phyloP scores from a whole-genome alignment of 2,113 vertebrate species.

The Progne subis region DNA sequence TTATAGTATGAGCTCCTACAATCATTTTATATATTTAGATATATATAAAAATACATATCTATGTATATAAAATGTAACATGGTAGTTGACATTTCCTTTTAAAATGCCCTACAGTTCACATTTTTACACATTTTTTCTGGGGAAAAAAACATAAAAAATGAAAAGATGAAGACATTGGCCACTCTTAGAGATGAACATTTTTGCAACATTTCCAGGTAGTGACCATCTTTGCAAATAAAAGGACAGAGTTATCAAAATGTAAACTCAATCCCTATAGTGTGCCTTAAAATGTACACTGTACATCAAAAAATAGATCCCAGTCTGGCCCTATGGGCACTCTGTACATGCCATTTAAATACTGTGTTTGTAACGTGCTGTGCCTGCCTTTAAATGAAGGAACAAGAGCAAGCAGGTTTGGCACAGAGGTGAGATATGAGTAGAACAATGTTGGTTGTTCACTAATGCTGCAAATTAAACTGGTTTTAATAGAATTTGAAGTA shows the following conservation, averaged over 20 bases:
- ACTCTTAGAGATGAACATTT: conserved; percentile 45
- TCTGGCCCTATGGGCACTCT: conserved; percentile 60
- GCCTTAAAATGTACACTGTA: conserved; percentile 76
- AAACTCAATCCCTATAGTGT: conserved; percentile 73
- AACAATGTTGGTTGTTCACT: conserved; percentile 47
- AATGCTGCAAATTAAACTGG: conserved; percentile 46
- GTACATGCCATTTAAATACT: conserved; percentile 64
- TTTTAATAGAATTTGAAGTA: conserved; percentile 33
- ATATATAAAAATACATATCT: conserved; percentile 29
- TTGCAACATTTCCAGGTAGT: conserved; percentile 66
- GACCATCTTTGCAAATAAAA: conserved; percentile 65
- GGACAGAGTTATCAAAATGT: conserved; percentile 61
- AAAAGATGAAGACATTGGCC: conserved; percentile 1
- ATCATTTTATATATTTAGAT: conserved; percentile 74
- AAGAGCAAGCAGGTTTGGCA: conserved; percentile 19
- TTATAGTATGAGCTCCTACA: conserved; percentile 39
- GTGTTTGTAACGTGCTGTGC: conserved; percentile 60
- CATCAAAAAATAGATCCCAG: conserved; percentile 64
- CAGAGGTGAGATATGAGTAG: background rate
- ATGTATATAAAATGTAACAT: conserved; percentile 66
- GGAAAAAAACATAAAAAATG: background rate
- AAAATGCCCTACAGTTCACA: conserved; percentile 41
- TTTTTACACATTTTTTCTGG: conserved; percentile 17
- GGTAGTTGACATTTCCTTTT: conserved; percentile 46
- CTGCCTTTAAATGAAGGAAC: conserved; percentile 19